Evolutionary conservation across 1,140 invertebrate species (phyloP).

Genomic region (Phortica variegata): DNA sequence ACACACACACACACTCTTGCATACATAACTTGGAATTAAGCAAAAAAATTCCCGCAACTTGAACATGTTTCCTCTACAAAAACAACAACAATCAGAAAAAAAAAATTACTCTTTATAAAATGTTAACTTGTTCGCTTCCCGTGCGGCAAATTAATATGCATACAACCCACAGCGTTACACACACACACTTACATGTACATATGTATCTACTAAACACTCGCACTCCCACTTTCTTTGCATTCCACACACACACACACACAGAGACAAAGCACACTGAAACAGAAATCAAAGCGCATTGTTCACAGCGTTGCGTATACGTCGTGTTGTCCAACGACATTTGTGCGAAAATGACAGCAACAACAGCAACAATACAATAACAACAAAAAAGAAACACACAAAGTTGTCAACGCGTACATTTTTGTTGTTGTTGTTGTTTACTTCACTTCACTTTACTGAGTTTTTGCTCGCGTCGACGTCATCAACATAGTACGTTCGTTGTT

Average conservation of each 20-base stretch:
- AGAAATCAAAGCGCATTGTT: too few relatives aligned
- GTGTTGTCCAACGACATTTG: constrained; percentile 14
- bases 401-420: constrained; percentile 38
- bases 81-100: constrained; percentile 7
- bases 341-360: constrained; percentile 38
- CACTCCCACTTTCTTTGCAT: constrained; percentile 1
- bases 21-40: too few relatives aligned
- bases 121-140: constrained; percentile 1
- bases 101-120: too few relatives aligned
- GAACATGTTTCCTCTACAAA: constrained; percentile 44
- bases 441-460: constrained; percentile 26
- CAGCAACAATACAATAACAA: constrained; percentile 12
- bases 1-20: constrained; percentile 24
- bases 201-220: constrained; percentile 26
- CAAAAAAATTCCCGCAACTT: constrained; percentile 39
- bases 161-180: not conserved
- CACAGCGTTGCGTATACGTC: constrained; percentile 37
- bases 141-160: constrained; percentile 4
- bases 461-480: not conserved
- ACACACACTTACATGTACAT: too few relatives aligned
- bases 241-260: not conserved
- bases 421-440: constrained; percentile 25
- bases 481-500: constrained; percentile 3
- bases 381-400: constrained; percentile 6
- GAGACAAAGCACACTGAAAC: too few relatives aligned